These are phyloP conservation scores for Callipepla squamata DNA, from an alignment of 2,113 vertebrate species.

Conservation along the genomic window DNA sequence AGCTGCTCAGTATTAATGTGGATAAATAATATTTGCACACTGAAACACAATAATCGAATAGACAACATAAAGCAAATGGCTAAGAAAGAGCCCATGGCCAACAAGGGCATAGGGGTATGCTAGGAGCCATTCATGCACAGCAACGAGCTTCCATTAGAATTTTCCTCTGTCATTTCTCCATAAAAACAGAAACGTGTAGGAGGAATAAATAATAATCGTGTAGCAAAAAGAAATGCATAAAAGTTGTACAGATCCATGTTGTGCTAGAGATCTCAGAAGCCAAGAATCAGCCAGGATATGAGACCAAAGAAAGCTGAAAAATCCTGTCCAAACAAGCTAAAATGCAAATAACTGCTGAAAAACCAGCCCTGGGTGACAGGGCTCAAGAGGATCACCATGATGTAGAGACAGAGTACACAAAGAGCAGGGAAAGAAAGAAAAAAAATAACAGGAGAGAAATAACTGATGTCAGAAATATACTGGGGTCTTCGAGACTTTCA, in stretches of 20 bases:
- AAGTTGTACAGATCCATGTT: fast-evolving
- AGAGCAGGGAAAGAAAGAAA: neutral
- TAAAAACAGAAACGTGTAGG: neutral
- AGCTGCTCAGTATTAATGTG: neutral
- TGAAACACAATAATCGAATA: neutral
- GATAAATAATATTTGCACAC: neutral
- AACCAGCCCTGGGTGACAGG: neutral
- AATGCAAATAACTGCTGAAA: neutral
- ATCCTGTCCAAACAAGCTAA: neutral
- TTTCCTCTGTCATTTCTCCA: neutral
- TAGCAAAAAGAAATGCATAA: neutral
- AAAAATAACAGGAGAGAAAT: neutral
- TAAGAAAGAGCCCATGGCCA: neutral
- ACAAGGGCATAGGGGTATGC: neutral
- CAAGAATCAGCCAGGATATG: neutral
- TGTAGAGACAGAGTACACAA: neutral
- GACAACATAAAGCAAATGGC: neutral
- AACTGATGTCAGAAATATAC: neutral
- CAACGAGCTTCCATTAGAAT: neutral
- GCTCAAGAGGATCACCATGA: neutral
- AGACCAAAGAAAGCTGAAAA: neutral
- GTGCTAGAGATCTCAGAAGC: neutral
- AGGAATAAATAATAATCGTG: neutral
- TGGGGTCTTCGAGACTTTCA: neutral
- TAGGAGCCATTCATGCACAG: neutral